Evolutionary conservation across 2,888 invertebrate genomes (phyloP).

Genomic region (Caenorhabditis sp.): DNA sequence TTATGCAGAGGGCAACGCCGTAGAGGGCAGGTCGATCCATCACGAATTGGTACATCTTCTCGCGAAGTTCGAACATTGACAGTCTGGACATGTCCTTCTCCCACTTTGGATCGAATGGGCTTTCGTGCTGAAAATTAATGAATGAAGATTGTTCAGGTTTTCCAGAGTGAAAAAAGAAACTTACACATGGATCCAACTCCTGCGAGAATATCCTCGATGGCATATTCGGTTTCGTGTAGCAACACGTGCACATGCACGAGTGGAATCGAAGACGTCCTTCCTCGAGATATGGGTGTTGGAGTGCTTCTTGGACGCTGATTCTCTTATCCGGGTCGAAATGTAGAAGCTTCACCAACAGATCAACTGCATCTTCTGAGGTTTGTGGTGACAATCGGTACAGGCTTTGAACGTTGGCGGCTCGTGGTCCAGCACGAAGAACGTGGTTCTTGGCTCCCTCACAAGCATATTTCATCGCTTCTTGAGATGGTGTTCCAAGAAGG

Average conservation of each 20-base stretch:
- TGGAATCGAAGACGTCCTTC: conserved; percentile 98
- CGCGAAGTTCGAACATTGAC: conserved; percentile 86
- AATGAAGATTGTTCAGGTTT: conserved; percentile 33
- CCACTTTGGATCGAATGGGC: conserved; percentile 96
- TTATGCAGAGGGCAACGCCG: conserved; percentile 98
- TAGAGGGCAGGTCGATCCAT: conserved; percentile 94
- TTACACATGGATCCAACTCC: conserved; percentile 79
- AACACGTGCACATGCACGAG: conserved; percentile 99
- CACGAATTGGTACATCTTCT: conserved; percentile 99
- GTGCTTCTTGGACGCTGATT: conserved; percentile 94
- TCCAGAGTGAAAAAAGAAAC: conserved; percentile 37
- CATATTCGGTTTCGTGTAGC: conserved; percentile 84
- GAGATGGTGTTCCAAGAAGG: conserved; percentile 94
- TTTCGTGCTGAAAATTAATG: conserved; percentile 86
- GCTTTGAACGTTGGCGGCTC: conserved; percentile 53
- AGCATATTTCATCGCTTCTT: conserved; percentile 97
- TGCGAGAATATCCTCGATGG: conserved; percentile 71
- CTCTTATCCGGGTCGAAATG: conserved; percentile 93
- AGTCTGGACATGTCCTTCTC: conserved; percentile 91
- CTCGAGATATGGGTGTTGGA: conserved; percentile 97
- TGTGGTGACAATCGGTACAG: conserved; percentile 94
- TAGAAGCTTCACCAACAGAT: conserved; percentile 96
- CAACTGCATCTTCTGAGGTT: conserved; percentile 98
- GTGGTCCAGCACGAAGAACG: conserved; percentile 85
- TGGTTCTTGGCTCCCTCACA: conserved; percentile 96